Evolutionary conservation across 1,140 invertebrate genomes (phyloP), one percentile per base, ranked within the genome.

Genomic region (Ptiloglossa arizonensis): DNA sequence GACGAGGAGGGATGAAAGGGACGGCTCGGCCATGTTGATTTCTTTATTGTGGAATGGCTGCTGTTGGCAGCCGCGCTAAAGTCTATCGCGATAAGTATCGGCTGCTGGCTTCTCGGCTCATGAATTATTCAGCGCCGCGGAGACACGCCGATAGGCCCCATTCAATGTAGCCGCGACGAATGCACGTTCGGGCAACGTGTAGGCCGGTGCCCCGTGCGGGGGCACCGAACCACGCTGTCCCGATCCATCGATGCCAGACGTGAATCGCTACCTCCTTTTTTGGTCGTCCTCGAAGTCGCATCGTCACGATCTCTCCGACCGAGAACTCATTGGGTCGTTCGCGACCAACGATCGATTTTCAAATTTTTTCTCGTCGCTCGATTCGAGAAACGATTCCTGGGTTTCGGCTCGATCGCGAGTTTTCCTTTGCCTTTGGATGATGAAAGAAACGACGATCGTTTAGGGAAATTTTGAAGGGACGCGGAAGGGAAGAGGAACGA

Each of bases 21-120:
- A 75, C 70, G 70, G 57, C 81, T 81, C 87, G 83, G 89, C 89
- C 89, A 89, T 89, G 88, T 88, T 89, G 86, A 89, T 89, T 89
- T 89, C 89, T 89, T 89, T 88, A 89, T 89, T 87, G 86, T 87
- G 91, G 88, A 87, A 90, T 91, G 91, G 90, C 91, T 91, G 90
- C 90, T 91, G 89, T 88, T 91, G 89, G 90, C 90, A 91, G 90
- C 85, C 88, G n/a, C 87, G 82, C 87, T 87, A 87, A 87, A 89
- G 82, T 90, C 86, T 86, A 85, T 88, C 80, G 87, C 87, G 82
- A 88, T 83, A 88, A 89, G 86, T 85, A 85, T 85, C 85, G 87
- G 85, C 74, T 87, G 88, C 87, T 87, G 87, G 81, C 50, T 57
- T 72, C 79, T 75, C 63, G 64, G 41, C 74, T 89, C 78, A 89